phyloP scores from a whole-genome alignment of 2,113 vertebrate species.

The Vimba vimba region DNA sequence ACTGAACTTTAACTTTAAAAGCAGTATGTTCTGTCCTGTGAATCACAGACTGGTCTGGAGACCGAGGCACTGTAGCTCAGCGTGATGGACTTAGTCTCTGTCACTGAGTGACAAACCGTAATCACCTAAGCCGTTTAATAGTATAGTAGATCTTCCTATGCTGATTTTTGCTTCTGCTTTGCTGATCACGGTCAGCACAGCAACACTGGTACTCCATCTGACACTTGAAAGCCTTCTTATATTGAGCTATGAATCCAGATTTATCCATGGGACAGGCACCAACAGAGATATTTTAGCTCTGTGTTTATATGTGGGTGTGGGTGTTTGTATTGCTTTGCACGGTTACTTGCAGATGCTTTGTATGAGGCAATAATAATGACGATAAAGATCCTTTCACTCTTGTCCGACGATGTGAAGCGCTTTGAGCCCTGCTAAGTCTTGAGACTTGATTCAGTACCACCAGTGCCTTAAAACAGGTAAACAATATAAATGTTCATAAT shows the following conservation, averaged over 20 bases:
- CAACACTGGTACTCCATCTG: conserved; percentile 56
- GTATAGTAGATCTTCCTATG: neutral
- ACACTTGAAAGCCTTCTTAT: conserved; percentile 66
- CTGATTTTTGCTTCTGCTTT: conserved; percentile 12
- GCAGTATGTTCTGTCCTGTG: conserved; percentile 28
- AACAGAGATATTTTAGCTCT: neutral
- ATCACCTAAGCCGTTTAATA: neutral
- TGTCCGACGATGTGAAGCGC: conserved; percentile 3
- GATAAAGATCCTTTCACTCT: conserved; percentile 11
- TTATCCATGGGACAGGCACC: neutral
- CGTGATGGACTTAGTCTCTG: conserved; percentile 13
- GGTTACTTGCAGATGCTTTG: conserved; percentile 18
- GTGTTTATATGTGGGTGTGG: conserved; percentile 24
- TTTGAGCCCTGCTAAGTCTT: conserved; percentile 16
- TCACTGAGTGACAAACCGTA: conserved; percentile 22
- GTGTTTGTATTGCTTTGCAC: conserved; percentile 6
- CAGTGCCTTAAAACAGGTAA: conserved; percentile 45
- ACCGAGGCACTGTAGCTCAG: neutral
- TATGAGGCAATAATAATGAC: conserved; percentile 33
- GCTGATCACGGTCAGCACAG: neutral
- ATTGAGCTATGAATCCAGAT: conserved; percentile 47
- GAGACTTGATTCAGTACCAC: conserved; percentile 34
- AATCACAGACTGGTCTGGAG: conserved; percentile 30
- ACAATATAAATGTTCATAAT: conserved; percentile 9
- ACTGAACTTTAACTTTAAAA: conserved; percentile 13